Base-by-base conservation (phyloP, 2,888 invertebrate genomes). In the Nymphalis polychloros region DNA sequence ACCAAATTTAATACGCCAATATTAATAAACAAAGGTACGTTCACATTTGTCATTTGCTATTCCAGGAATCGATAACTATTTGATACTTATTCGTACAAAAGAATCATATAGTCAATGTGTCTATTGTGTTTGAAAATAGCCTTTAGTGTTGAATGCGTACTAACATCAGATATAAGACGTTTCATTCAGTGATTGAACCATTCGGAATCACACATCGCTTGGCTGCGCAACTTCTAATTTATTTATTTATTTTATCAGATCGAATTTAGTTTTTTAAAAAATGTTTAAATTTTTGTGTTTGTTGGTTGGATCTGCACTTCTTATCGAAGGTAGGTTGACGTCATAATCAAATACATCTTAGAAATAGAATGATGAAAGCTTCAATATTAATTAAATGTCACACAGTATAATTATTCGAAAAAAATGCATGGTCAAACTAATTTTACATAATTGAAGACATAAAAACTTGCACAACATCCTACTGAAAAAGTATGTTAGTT, bases 131-230 rank as follows among this genome's bases (percentile, higher is more conserved):
- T 65, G 31, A 55, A 53, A 66, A 70, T 60, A 70, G 61, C 47
- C 46, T 64, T 23, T 57, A 59, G 59, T 49, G 10, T 66, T 62
- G 35, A 48, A 46, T 59, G 31, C 65, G 64, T 74, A 67, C 67
- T 66, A 62, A 70, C 67, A 35, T 68, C 10, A 55, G 69, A 73
- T 77, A 77, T 74, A 77, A 75, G 71, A 69, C 35, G 70, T 27
- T 47, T 63, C 23, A 52, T 64, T n/a, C 57, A 31, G 20, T 49
- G 61, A 59, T 72, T 71, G 66, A 69, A 59, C 50, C 70, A 67
- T 72, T 72, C 72, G 65, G 65, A 70, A 73, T 70, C 63, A 67
- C 69, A 71, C 69, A 62, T 49, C 53, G 68, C 19, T 53, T 61
- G 69, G 67, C 65, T 68, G 69, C 52, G 59, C 60, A 67, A 41